A percentile compares a stretch with the other conserved stretches of the same genome.
phyloP scores from a whole-genome alignment of 2,113 vertebrate species.

The Xenopus laevis region DNA sequence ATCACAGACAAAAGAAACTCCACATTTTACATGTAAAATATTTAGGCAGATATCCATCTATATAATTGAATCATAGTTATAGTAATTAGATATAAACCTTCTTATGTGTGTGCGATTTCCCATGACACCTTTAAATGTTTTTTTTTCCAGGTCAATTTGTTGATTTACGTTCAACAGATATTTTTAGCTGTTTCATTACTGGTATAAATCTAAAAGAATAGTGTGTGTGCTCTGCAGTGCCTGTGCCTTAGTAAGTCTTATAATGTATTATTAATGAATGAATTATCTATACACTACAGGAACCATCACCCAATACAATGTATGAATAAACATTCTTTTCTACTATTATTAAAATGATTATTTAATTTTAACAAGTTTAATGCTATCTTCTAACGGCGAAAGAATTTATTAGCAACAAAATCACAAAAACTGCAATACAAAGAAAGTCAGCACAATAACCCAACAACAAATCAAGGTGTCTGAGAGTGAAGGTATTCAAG shows the following conservation, averaged over 20 bases:
- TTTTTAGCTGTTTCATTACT: slow-evolving; percentile 47
- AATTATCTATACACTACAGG: slow-evolving; percentile 51
- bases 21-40: too few species aligned
- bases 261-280: slow-evolving; percentile 30
- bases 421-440: too few species aligned
- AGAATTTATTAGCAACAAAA: too few species aligned
- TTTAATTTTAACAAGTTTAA: too few species aligned
- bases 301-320: neutral
- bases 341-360: neutral
- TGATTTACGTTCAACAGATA: slow-evolving; percentile 34
- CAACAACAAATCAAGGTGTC: too few species aligned
- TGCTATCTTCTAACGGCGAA: too few species aligned
- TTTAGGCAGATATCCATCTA: too few species aligned
- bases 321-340: neutral
- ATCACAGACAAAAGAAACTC: too few species aligned
- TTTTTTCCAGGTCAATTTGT: neutral
- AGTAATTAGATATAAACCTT: neutral
- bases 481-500: too few species aligned
- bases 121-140: neutral
- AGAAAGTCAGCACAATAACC: too few species aligned
- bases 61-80: neutral
- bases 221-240: slow-evolving; percentile 50
- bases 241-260: slow-evolving; percentile 65
- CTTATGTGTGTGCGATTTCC: neutral
- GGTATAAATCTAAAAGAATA: slow-evolving; percentile 45